phyloP scores from a whole-genome alignment of 2,888 invertebrate species.

The Catotricha subobsoleta region DNA sequence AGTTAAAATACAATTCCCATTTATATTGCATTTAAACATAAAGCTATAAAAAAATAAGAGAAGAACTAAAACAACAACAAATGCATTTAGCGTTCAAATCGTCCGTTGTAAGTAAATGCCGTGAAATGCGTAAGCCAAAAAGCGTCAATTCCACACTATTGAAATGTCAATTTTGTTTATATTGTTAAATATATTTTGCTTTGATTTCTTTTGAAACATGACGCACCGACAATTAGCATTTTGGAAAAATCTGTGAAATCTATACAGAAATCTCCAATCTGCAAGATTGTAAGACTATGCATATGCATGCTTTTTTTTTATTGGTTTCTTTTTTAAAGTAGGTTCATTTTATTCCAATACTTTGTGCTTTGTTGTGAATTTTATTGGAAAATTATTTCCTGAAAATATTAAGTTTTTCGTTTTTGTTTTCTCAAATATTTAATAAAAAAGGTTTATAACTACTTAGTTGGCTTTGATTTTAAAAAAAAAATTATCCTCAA shows the following conservation, averaged over 20 bases:
- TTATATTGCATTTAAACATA: too few species aligned
- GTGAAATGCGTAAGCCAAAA: conserved; percentile 2
- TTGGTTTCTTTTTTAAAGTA: conserved; percentile 1
- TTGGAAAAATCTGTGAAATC: not conserved
- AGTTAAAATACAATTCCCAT: too few species aligned
- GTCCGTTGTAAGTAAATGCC: too few species aligned
- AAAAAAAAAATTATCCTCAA: too few species aligned
- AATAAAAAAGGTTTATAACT: too few species aligned
- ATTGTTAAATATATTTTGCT: not conserved
- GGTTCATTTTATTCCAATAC: not conserved
- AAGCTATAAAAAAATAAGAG: too few species aligned
- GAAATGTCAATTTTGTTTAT: conserved; percentile 1
- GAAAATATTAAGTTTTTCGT: too few species aligned
- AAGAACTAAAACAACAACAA: too few species aligned
- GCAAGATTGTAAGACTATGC: not conserved
- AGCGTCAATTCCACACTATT: conserved; percentile 2
- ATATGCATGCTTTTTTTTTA: not conserved
- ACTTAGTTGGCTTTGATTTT: too few species aligned
- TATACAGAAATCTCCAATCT: not conserved
- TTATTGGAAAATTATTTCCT: not conserved
- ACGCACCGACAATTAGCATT: conserved; percentile 5
- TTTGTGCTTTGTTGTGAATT: too few species aligned
- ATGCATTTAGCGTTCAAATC: too few species aligned
- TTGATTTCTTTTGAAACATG: not conserved
- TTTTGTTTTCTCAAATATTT: too few species aligned